These are phyloP conservation scores for Momotus momota DNA, from an alignment of 2,797 vertebrate genomes.

Conservation along the genomic window DNA sequence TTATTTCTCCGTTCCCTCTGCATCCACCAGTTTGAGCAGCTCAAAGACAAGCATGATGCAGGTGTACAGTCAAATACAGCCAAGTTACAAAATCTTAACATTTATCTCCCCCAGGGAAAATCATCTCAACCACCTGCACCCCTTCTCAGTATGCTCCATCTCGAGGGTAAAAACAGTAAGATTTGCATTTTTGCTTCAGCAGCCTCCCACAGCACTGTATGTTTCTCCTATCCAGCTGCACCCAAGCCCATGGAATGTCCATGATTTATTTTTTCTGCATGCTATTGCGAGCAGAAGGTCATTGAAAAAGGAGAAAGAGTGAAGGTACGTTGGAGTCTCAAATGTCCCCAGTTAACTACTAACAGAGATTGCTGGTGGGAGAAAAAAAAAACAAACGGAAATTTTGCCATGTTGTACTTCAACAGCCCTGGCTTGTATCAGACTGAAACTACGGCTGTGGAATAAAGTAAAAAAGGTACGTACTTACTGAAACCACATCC, in stretches of 20 bases:
- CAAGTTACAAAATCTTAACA: neutral
- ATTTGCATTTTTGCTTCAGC: neutral
- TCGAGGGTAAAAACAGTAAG: neutral
- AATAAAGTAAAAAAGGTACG: neutral
- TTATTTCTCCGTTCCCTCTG: accelerated
- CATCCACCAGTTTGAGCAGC: neutral
- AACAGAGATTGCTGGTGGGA: neutral
- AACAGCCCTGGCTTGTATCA: neutral
- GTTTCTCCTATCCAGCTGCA: neutral
- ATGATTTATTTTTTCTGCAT: neutral
- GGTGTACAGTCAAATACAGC: neutral
- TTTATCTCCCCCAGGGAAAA: neutral
- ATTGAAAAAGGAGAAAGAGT: neutral
- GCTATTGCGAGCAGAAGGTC: neutral
- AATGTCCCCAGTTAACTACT: neutral
- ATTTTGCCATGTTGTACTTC: neutral
- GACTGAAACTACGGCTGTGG: neutral
- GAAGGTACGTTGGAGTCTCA: neutral
- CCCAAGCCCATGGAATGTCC: accelerated
- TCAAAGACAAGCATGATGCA: neutral
- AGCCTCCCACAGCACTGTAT: accelerated
- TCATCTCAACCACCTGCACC: neutral
- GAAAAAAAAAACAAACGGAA: neutral
- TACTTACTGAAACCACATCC: neutral
- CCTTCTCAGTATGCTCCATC: neutral